Evolutionary conservation across 2,888 invertebrate genomes (phyloP).

Genomic region (Drosophila tripunctata): DNA sequence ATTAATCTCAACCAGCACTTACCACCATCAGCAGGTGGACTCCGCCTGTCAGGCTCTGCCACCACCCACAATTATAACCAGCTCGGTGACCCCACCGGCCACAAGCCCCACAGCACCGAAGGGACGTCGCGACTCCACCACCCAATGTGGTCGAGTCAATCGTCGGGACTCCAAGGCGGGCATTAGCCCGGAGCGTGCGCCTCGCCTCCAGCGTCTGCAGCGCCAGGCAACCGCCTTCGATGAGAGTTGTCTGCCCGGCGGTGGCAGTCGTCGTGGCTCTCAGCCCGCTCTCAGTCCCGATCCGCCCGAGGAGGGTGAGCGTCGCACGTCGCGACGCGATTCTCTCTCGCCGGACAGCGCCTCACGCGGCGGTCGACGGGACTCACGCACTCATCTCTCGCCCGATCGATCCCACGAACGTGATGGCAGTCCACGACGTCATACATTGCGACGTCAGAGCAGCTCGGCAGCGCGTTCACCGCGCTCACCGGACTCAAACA

Average conservation of each 20-base stretch:
- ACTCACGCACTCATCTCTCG: conserved; percentile 91
- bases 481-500: conserved; percentile 89
- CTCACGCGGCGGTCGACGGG: conserved; percentile 88
- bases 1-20: conserved; percentile 64
- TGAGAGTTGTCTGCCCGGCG: conserved; percentile 90
- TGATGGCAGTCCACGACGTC: conserved; percentile 91
- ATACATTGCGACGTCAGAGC: conserved; percentile 91
- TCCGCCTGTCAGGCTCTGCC: conserved; percentile 87
- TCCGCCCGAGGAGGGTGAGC: conserved; percentile 88
- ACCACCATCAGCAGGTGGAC: conserved; percentile 87
- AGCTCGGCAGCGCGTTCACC: conserved; percentile 89
- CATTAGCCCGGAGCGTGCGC: conserved; percentile 88
- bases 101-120: conserved; percentile 89
- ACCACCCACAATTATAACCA: conserved; percentile 92
- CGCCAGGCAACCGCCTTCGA: conserved; percentile 95
- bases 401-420: conserved; percentile 92
- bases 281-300: conserved; percentile 94
- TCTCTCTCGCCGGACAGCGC: conserved; percentile 96
- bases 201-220: conserved; percentile 88
- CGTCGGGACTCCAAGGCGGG: conserved; percentile 88
- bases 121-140: conserved; percentile 92
- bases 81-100: conserved; percentile 92
- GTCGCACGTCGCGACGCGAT: conserved; percentile 90
- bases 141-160: conserved; percentile 90
- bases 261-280: conserved; percentile 89